Base-by-base conservation (phyloP, 2,888 invertebrate genomes). In the Drosophila neonasuta region DNA sequence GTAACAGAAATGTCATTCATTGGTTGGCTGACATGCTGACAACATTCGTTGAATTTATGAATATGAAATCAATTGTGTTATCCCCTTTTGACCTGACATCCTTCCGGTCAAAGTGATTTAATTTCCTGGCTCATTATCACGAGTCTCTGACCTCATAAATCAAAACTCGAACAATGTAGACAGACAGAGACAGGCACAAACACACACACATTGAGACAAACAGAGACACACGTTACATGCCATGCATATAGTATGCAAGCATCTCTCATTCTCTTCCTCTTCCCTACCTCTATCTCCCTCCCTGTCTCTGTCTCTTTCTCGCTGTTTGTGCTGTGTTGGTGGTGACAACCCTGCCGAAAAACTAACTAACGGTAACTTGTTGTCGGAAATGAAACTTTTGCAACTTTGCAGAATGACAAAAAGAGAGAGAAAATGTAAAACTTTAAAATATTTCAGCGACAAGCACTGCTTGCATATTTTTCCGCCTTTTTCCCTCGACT, bases 71-170 rank as follows among this genome's bases (percentile, higher is more conserved):
- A 84, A 87, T 84, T 87, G 82, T 87, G 84, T 80, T 85, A 87
- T 87, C 86, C 87, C 73, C 79, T 72, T 86, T 78, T 85, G 86
- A 87, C 87, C 88, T 81, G 86, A 80, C 87, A 86, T 87, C 82
- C 79, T 85, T 89, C 87, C 88, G 87, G 87, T 87, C 73, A 88
- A 86, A 85, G 83, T 88, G 86, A 89, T 88, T 89, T 88, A 87
- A 88, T 88, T 86, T 88, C 80, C 80, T 79, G 83, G 82, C 80
- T 88, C 86, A 87, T 88, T 86, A 88, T 86, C 84, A 82, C 86
- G 85, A 86, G 79, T 86, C 83, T 87, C 87, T 87, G 85, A 83
- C 83, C 86, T 70, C 85, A 85, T 85, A 85, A 85, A 85, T 85
- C 88, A 87, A 75, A 87, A 85, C 77, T 76, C 71, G 68, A 80